A percentile compares a stretch with the other conserved stretches of the same genome.
Conservation (phyloP, 2,888 invertebrate species). For the Cephus nigrinus region DNA sequence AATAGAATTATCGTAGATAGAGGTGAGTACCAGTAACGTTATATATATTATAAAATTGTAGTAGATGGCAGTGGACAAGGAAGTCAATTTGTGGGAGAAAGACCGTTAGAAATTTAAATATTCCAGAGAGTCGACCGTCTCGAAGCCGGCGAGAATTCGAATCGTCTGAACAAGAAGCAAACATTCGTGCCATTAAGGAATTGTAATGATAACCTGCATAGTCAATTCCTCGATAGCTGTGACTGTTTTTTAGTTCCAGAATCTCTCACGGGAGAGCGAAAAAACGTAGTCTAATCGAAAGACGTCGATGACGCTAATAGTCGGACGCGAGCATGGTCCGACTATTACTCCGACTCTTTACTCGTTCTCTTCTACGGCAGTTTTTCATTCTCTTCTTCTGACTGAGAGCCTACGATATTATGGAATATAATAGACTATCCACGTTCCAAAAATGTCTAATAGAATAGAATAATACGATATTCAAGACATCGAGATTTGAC, state of each 20-base stretch:
- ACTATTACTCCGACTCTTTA: no score
- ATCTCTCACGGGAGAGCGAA: neutral
- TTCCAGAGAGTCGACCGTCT: neutral
- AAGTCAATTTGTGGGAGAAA: neutral
- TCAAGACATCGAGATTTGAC: no score
- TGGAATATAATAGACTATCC: no score
- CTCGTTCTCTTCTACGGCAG: neutral
- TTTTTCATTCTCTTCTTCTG: neutral
- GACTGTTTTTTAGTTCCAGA: neutral
- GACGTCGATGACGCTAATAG: neutral
- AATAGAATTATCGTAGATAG: neutral
- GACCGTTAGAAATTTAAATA: neutral
- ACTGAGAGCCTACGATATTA: neutral
- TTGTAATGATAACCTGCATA: neutral
- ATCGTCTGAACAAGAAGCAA: neutral
- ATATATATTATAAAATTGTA: neutral
- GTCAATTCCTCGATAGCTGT: neutral
- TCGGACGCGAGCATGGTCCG: neutral
- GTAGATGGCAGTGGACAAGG: neutral
- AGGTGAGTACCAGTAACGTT: neutral
- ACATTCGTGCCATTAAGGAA: neutral
- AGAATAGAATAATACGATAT: no score
- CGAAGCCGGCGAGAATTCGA: neutral
- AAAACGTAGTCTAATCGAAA: neutral
- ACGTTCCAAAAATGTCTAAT: no score